These are phyloP conservation scores for Carposina sasakii DNA, from an alignment of 1,140 invertebrate species.

Conservation along the genomic window DNA sequence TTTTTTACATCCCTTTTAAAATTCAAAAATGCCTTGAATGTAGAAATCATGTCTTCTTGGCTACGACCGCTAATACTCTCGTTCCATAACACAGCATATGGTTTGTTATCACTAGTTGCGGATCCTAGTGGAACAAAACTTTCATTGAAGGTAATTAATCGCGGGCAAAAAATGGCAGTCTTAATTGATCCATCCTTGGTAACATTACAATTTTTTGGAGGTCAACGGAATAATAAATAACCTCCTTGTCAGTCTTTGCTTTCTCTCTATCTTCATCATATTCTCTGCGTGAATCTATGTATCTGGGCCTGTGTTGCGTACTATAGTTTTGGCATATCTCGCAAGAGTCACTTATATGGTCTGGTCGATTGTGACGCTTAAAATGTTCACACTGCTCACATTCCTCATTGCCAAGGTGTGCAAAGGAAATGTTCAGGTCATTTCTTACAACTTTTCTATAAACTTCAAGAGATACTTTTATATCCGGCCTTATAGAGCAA, in stretches of 20 bases:
- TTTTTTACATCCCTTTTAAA: constrained; percentile 14
- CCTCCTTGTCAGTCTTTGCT: neutral
- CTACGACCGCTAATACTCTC: constrained; percentile 14
- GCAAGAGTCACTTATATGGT: neutral
- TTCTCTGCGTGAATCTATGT: neutral
- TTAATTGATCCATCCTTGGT: constrained; percentile 5
- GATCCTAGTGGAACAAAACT: constrained; percentile 1
- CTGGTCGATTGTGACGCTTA: neutral
- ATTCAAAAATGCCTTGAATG: constrained; percentile 11
- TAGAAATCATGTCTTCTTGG: constrained; percentile 14
- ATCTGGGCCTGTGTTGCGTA: neutral
- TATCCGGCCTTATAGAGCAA: neutral
- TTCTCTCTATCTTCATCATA: neutral
- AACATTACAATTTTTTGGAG: constrained; percentile 8
- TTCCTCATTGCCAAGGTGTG: neutral
- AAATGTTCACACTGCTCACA: neutral
- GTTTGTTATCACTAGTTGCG: constrained; percentile 3
- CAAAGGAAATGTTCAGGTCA: neutral
- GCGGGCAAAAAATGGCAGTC: neutral
- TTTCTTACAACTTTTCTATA: neutral
- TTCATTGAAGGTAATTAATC: constrained; percentile 3
- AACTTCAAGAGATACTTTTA: constrained; percentile 2
- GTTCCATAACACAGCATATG: constrained; percentile 14
- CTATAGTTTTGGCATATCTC: neutral
- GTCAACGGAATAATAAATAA: neutral